Conservation (phyloP, 1,140 invertebrate genomes). For the Heliothis subflexa region DNA sequence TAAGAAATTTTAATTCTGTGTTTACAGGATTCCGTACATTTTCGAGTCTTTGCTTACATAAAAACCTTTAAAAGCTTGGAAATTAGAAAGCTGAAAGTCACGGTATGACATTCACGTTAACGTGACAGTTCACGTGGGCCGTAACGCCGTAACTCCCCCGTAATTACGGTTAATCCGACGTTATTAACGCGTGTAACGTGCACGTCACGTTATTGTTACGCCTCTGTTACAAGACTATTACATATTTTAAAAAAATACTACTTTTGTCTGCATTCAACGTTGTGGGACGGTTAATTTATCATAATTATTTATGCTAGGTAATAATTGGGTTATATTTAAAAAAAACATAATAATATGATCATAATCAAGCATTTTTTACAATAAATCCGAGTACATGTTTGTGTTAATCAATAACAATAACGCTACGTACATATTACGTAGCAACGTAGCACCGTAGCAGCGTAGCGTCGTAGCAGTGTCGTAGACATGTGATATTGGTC, state of each 20-base stretch:
- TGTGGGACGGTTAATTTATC: too few relatives aligned
- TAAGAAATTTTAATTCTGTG: neutral
- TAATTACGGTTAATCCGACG: conserved; percentile 39
- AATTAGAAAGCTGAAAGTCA: conserved; percentile 34
- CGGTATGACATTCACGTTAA: conserved; percentile 29
- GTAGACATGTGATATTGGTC: conserved; percentile 16
- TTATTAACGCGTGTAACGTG: conserved; percentile 33
- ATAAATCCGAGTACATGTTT: too few relatives aligned
- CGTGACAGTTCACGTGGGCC: conserved; percentile 28
- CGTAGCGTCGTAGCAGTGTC: conserved; percentile 20
- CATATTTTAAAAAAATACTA: conserved; percentile 38
- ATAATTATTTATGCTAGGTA: too few relatives aligned
- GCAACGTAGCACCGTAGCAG: conserved; percentile 4
- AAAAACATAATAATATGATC: too few relatives aligned
- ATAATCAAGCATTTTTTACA: too few relatives aligned
- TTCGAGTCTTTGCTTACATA: neutral
- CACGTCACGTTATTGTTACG: conserved; percentile 39
- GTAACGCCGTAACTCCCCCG: conserved; percentile 33
- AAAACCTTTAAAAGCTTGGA: neutral
- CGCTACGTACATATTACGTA: neutral
- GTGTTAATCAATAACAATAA: neutral
- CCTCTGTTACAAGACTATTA: conserved; percentile 24
- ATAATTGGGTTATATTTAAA: too few relatives aligned
- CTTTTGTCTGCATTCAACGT: neutral
- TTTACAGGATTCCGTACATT: neutral